Conservation (phyloP, 2,888 invertebrate genomes). For the Cryptosula pallasiana region DNA sequence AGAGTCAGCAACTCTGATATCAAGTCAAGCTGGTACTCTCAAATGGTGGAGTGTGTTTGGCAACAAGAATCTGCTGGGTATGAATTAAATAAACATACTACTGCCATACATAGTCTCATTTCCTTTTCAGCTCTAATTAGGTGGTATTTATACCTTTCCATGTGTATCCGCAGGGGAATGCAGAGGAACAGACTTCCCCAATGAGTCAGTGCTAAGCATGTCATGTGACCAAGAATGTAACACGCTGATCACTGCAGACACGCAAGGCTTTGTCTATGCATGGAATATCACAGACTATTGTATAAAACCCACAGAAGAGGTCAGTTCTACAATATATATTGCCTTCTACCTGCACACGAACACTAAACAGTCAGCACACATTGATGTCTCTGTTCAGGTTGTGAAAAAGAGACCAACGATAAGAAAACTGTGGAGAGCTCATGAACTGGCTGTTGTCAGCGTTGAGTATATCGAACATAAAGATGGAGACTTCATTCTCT, state of each 20-base stretch:
- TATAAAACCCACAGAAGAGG: conserved; percentile 30
- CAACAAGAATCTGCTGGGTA: conserved; percentile 40
- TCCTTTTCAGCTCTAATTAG: too few relatives aligned
- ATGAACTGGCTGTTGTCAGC: conserved; percentile 48
- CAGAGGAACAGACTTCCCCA: conserved; percentile 40
- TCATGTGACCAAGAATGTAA: conserved; percentile 38
- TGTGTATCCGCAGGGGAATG: conserved; percentile 45
- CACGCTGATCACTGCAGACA: conserved; percentile 46
- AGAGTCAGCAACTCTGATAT: conserved; percentile 45
- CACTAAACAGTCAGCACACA: too few relatives aligned
- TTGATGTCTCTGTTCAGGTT: conserved; percentile 32
- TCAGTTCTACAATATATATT: conserved; percentile 24
- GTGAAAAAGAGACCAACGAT: conserved; percentile 37
- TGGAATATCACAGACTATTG: conserved; percentile 49
- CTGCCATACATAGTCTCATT: too few relatives aligned
- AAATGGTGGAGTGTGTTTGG: conserved; percentile 49
- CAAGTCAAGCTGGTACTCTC: conserved; percentile 49
- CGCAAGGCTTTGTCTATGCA: conserved; percentile 41
- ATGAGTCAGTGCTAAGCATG: conserved; percentile 47
- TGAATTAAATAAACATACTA: conserved; percentile 27
- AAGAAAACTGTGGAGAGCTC: conserved; percentile 40
- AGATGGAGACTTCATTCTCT: conserved; percentile 39
- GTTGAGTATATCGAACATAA: conserved; percentile 45
- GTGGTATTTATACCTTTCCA: too few relatives aligned
- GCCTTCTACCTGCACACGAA: too few relatives aligned